Base-by-base conservation (phyloP, 2,113 vertebrate genomes). In the Trematocara macrostoma region DNA sequence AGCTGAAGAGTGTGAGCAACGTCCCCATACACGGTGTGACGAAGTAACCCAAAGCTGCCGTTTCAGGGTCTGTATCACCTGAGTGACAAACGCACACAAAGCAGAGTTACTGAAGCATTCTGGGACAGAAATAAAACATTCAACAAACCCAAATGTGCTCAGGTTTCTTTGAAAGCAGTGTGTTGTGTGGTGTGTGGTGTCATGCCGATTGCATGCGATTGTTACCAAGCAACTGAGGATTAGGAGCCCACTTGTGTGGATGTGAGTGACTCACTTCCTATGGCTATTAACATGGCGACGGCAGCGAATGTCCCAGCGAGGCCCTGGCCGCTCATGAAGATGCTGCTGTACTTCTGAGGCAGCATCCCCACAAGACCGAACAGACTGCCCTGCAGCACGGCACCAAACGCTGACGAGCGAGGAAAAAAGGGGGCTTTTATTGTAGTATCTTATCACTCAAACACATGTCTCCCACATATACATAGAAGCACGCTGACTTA, bases 321-420 rank as follows among this genome's bases (percentile, higher is more conserved):
- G 23, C 97, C 97, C 87, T 98, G 97, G 76, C 97, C 97, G 0
- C 97, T 98, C 96, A 98, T 97, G 84, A 98, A 97, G 47, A 97
- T 31, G 6, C 96, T 93, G 90, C 96, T 98, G 96, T 97, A 98
- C 85, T 87, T 93, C 80, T 96, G 97, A 1, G 97, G 97, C 83
- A 98, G 95, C 84, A 95, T 94, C 3, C 97, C 97, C 86, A 98
- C 95, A 87, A 97, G 93, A 14, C 97, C 97, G 0, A 98, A 98
- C 51, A 97, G 96, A 84, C 97, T 97, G 71, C 97, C 97, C 92
- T 98, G 97, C 80, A 98, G 90, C 47, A 98, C 92, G 2, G 97
- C 97, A 1, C 96, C 94, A 1, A 97, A 98, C 1, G 97, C 97
- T 98, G 78, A 16, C 1, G 5, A 0, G 14, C 12, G 9, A 14